phyloP scores from a whole-genome alignment of 2,797 vertebrate species.

The Phrynocephalus guinanensis region DNA sequence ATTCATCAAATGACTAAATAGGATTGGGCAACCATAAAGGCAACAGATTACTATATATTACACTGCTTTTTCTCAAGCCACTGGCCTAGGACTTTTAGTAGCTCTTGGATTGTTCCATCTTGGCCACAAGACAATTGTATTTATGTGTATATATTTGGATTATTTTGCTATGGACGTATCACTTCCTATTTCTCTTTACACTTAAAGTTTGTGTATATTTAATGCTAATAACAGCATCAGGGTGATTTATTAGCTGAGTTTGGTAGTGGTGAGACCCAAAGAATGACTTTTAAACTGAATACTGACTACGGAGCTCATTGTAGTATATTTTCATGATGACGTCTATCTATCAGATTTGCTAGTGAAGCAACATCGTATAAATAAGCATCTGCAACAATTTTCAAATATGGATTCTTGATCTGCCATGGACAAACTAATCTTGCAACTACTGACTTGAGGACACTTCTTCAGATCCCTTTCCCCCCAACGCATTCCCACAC shows the following conservation, averaged over 20 bases:
- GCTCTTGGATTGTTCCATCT: not conserved
- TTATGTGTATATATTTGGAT: not conserved
- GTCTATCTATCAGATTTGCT: not conserved
- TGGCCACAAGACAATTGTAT: not conserved
- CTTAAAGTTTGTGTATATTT: not conserved
- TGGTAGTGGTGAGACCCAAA: not conserved
- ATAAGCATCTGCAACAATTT: not conserved
- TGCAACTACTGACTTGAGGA: not conserved
- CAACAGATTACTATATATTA: not conserved
- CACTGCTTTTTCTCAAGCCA: not conserved
- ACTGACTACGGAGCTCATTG: not conserved
- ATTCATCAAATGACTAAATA: not conserved
- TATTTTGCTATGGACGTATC: not conserved
- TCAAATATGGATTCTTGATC: not conserved
- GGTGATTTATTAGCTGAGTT: not conserved
- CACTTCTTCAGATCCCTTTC: no score
- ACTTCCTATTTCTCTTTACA: not conserved
- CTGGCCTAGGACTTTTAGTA: not conserved
- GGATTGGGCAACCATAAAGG: not conserved
- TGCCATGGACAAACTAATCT: not conserved
- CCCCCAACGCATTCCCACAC: not conserved
- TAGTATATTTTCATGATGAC: no score
- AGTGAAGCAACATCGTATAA: not conserved
- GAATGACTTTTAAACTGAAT: not conserved
- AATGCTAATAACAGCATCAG: not conserved